Conservation (phyloP, 2,797 vertebrate species). For the Enteromius anoplus region DNA sequence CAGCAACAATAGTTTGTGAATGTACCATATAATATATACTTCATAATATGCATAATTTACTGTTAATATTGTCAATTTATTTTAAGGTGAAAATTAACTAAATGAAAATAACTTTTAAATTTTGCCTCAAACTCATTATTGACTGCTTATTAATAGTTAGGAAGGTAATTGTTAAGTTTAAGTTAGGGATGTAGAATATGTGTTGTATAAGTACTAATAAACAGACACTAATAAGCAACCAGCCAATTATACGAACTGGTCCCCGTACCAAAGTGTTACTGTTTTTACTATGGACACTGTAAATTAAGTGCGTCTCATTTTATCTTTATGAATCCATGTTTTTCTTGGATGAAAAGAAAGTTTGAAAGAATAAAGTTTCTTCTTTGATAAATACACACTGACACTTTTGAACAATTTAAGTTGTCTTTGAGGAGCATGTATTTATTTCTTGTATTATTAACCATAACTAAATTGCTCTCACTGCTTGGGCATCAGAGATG, state of each 20-base stretch:
- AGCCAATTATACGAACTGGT: background rate
- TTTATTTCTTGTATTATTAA: background rate
- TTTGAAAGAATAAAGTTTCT: background rate
- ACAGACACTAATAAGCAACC: background rate
- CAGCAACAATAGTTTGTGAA: background rate
- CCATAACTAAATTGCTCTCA: background rate
- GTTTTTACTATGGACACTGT: background rate
- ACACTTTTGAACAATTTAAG: background rate
- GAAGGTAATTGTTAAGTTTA: background rate
- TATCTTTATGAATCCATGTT: background rate
- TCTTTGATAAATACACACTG: background rate
- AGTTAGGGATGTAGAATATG: background rate
- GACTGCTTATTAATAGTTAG: background rate
- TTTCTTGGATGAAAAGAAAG: background rate
- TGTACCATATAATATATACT: background rate
- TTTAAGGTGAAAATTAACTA: background rate
- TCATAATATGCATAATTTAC: background rate
- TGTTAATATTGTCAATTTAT: background rate
- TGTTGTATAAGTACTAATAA: background rate
- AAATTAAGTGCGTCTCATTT: background rate
- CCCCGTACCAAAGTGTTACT: background rate
- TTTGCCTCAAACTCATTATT: background rate
- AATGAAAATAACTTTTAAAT: background rate
- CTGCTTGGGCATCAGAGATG: background rate
- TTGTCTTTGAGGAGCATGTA: background rate